These are phyloP conservation scores for Thaumatotibia leucotreta DNA, from an alignment of 1,140 invertebrate species.

Conservation along the genomic window DNA sequence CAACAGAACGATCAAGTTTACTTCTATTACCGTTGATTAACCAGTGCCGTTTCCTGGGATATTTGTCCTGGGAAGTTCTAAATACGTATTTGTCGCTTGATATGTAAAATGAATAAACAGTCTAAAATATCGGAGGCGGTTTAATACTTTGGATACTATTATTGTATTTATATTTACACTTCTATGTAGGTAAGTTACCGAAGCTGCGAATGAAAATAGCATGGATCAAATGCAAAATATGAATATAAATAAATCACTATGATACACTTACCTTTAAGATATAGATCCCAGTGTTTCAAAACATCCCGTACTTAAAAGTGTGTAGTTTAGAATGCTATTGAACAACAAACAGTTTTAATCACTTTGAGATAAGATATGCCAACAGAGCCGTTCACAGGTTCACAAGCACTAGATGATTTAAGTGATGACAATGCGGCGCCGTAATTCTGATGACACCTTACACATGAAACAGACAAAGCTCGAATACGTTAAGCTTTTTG, in stretches of 20 bases:
- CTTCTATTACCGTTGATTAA: slow-evolving; percentile 12
- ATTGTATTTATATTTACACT: neutral
- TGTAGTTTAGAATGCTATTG: neutral
- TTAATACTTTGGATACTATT: no score
- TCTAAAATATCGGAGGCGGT: no score
- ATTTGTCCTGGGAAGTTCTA: neutral
- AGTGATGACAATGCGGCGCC: slow-evolving; percentile 25
- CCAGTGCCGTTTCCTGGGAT: neutral
- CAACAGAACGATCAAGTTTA: slow-evolving; percentile 28
- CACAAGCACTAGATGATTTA: slow-evolving; percentile 35
- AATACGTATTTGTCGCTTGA: neutral
- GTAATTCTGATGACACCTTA: slow-evolving; percentile 45
- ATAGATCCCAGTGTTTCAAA: slow-evolving; percentile 42
- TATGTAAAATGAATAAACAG: neutral
- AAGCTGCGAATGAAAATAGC: neutral
- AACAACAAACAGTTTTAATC: slow-evolving; percentile 19
- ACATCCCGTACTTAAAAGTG: slow-evolving; percentile 38
- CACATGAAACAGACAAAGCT: slow-evolving; percentile 55
- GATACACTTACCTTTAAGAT: slow-evolving; percentile 44
- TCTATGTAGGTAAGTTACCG: neutral
- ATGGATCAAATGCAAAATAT: slow-evolving; percentile 2
- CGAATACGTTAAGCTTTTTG: slow-evolving; percentile 56
- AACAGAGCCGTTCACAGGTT: slow-evolving; percentile 26
- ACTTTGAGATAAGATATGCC: slow-evolving; percentile 2
- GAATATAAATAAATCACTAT: slow-evolving; percentile 18